Conservation (phyloP, 2,888 invertebrate genomes). For the Toxonevra muliebris region DNA sequence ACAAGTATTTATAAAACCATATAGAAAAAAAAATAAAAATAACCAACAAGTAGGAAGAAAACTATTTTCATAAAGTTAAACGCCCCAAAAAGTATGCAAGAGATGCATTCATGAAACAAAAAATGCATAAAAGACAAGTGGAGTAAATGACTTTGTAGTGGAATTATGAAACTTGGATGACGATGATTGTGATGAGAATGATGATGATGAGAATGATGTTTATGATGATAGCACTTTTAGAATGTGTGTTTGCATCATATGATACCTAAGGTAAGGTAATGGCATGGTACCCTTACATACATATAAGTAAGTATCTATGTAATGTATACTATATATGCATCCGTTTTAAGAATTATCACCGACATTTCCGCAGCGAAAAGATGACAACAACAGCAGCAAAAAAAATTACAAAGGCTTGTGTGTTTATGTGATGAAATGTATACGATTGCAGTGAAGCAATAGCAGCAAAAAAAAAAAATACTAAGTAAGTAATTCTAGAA, state of each 20-base stretch:
- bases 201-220: conserved; percentile 4
- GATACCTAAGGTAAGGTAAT: too few relatives aligned
- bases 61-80: conserved; percentile 33
- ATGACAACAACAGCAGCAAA: not conserved
- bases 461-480: not conserved
- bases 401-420: conserved; percentile 31
- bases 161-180: conserved; percentile 14
- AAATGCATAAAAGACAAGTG: conserved; percentile 9
- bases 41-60: conserved; percentile 16
- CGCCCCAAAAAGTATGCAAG: conserved; percentile 27
- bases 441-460: not conserved
- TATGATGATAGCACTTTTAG: not conserved
- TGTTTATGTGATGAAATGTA: not conserved
- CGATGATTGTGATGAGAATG: conserved; percentile 8
- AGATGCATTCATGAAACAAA: conserved; percentile 17
- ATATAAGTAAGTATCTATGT: conserved; percentile 6
- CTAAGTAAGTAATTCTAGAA: not conserved
- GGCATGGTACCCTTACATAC: not conserved
- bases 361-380: conserved; percentile 44
- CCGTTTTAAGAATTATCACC: conserved; percentile 43
- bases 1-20: too few relatives aligned
- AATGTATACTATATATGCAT: too few relatives aligned
- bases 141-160: conserved; percentile 20
- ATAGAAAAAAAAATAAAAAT: not conserved
- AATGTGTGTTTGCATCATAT: too few relatives aligned